Base-by-base conservation (phyloP, 2,888 invertebrate species). In the Orthonevra nobilis region DNA sequence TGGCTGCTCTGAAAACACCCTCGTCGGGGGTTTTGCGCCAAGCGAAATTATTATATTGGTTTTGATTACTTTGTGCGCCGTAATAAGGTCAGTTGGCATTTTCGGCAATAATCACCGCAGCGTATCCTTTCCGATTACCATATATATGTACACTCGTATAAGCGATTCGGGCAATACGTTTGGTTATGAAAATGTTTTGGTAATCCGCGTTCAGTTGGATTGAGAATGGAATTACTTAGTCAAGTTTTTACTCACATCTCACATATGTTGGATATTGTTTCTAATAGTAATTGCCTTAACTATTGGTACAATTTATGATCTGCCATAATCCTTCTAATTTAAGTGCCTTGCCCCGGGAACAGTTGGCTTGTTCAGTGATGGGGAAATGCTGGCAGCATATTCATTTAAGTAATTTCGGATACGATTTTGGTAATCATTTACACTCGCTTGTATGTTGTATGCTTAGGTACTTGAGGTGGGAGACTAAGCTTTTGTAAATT, bases 271-370 rank as follows among this genome's bases (percentile, higher is more conserved):
- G 46, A 30, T 40, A 40, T 38, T 42, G 42, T 73, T 61, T 68
- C 73, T 73, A 66, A 70, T 58, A 64, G 75, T 58, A 72, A 66
- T 68, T 60, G 73, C 42, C 54, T 40, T 61, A 66, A 66, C 52
- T 79, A 72, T 77, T 79, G 66, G 46, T 26, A 73, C 30, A 79
- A 79, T 79, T 79, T 79, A 79, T 79, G 54, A 73, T 40, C 54
- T 73, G 66, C 61, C 61, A 79, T 79, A 79, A 79, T 79, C 66
- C 54, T 66, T 73, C 61, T 73, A 73, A 79, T 68, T 56, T 60
- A 72, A 64, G 40, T 36, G 48, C 54, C 34, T 58, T 23, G 10
- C 9, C 46, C 20, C 52, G 79, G 15, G 73, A 23, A 61, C 73
- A 73, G 73, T 79, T 61, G 66, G 54, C 20, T n/a, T n/a, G n/a